Evolutionary conservation across 2,113 vertebrate genomes (phyloP), one percentile per base, ranked within the genome.

Genomic region (Nycticebus coucang): DNA sequence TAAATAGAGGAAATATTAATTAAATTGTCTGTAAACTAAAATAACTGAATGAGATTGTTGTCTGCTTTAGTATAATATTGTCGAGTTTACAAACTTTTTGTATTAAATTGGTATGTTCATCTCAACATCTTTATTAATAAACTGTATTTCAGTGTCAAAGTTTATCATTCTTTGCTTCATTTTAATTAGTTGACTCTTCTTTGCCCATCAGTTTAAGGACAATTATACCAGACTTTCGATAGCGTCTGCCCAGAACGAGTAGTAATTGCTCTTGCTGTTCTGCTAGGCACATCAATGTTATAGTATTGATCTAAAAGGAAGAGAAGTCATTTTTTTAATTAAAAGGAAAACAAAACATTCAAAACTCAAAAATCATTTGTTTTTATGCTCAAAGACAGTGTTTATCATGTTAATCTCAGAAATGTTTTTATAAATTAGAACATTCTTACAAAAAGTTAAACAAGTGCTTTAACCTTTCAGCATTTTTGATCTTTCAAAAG

Each of bases 101-200:
- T 98, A 98, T 98, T 98, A 98, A 98, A 97, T 97, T 98, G 97
- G 83, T 99, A 97, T 97, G 93, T 95, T 97, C 90, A 93, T 97
- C 97, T 98, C 97, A 97, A 91, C 97, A 97, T 98, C 98, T 99
- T 99, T 99, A 99, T 98, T 98, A 99, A 99, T 99, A 99, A 99
- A 99, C 98, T 96, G 81, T 97, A 97, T 96, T 98, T 97, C 97
- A 95, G 53, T 93, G 87, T 98, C 97, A 97, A 77, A 81, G 82
- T 78, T 35, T 64, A 84, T 96, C 57, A 84, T 85, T 85, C 15
- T 88, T 84, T 89, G 94, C 72, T 97, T 97, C 57, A n/a, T 57
- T 94, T 88, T 69, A 50, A 57, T 91, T 59, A 95, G 94, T 85
- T 28, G 74, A 72, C 24, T 96, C 78, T 95, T 79, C 77, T 89